These are phyloP conservation scores for Scolanthus callimorphus DNA, from an alignment of 92 coral and sea anemone genomes.

Conservation along the genomic window DNA sequence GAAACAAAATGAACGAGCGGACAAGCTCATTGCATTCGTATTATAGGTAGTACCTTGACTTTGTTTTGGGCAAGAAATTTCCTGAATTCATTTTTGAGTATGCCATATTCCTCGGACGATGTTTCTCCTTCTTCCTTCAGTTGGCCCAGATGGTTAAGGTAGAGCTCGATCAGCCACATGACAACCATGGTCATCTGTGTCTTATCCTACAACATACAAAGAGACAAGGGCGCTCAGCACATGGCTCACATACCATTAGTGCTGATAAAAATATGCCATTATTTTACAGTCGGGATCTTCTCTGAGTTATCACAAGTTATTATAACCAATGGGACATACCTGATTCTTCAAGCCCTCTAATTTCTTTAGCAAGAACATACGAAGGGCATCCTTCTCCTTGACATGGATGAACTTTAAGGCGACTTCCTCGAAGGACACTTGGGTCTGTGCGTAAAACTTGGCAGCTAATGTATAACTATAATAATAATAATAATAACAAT, in stretches of 20 bases:
- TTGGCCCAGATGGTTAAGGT: constrained; percentile 85
- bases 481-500: too few relatives aligned
- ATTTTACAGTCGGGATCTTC: too few relatives aligned
- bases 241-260: too few relatives aligned
- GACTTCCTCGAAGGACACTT: constrained; percentile 94
- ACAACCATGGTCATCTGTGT: constrained; percentile 95
- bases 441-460: constrained; percentile 86
- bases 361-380: constrained; percentile 84
- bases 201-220: too few relatives aligned
- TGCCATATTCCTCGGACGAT: constrained; percentile 19
- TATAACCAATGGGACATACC: too few relatives aligned
- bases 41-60: constrained; percentile 85
- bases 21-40: too few relatives aligned
- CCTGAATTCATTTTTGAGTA: constrained; percentile 74
- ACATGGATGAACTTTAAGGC: constrained; percentile 92
- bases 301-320: too few relatives aligned
- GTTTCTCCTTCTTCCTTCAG: constrained; percentile 57
- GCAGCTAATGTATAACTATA: constrained; percentile 73
- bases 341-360: constrained; percentile 69
- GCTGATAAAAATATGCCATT: too few relatives aligned
- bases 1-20: too few relatives aligned
- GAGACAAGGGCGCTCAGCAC: too few relatives aligned
- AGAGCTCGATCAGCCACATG: constrained; percentile 94
- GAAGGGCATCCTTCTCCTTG: constrained; percentile 77
- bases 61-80: constrained; percentile 66